Evolutionary conservation across 2,797 vertebrate genomes (phyloP).

Genomic region (Rhyacichthys aspro): DNA sequence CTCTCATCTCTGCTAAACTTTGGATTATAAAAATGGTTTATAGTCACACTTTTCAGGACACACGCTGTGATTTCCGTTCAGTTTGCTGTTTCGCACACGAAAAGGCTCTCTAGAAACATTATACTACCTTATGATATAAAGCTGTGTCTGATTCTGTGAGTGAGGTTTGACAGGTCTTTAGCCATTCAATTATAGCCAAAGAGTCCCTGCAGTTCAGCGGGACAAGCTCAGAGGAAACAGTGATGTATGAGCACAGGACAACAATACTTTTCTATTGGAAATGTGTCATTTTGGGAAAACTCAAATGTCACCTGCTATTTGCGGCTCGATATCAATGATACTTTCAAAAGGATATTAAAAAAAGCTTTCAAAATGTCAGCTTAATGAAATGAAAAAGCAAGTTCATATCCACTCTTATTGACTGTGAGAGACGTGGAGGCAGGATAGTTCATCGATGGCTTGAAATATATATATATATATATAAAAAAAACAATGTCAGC

Average conservation of each 20-base stretch:
- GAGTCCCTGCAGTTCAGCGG: slow-evolving; percentile 13
- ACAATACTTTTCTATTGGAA: slow-evolving; percentile 18
- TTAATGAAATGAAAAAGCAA: slow-evolving; percentile 5
- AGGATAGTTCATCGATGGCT: neutral
- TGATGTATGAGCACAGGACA: slow-evolving; percentile 13
- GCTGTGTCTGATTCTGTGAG: neutral
- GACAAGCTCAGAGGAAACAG: slow-evolving; percentile 18
- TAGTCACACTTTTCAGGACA: too few species aligned
- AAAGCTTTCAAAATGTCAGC: slow-evolving; percentile 19
- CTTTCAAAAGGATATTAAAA: slow-evolving; percentile 15
- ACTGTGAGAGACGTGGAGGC: neutral
- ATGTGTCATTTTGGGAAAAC: slow-evolving; percentile 15
- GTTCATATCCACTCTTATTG: slow-evolving; percentile 7
- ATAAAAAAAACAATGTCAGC: slow-evolving; percentile 7
- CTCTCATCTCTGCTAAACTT: too few species aligned
- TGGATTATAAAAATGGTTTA: too few species aligned
- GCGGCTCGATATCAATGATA: slow-evolving; percentile 1
- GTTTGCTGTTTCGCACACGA: too few species aligned
- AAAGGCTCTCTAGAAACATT: too few species aligned
- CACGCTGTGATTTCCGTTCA: too few species aligned
- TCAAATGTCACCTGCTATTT: slow-evolving; percentile 15
- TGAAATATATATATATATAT: slow-evolving; percentile 2
- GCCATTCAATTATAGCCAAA: slow-evolving; percentile 12
- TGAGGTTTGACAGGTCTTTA: neutral
- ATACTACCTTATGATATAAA: too few species aligned